Evolutionary conservation across 2,888 invertebrate species (phyloP), one percentile per base, ranked within the genome.

Genomic region (Sericinus montela): DNA sequence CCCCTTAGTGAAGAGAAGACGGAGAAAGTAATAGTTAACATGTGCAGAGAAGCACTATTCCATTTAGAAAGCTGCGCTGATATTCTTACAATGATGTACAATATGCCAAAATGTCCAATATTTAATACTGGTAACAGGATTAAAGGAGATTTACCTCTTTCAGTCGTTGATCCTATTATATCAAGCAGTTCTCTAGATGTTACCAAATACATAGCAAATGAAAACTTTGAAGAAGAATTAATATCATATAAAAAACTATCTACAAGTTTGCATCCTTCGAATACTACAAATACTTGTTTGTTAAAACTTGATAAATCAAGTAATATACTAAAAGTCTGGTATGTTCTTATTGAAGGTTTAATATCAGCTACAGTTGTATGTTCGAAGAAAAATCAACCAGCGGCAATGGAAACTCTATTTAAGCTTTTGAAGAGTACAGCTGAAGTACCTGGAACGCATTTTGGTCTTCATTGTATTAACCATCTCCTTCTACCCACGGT

Each of bases 61-160:
- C 95, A 97, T 67, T 86, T 98, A 25, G 93, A 96, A 69, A 95
- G 93, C 60, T 97, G 97, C 72, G 95, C 95, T 49, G 93, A 94
- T 55, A 97, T 98, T 59, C 83, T 98, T 45, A 94, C 95, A 2
- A 95, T 95, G 80, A 97, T 98, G 97, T 96, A 95, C 77, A 94
- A 93, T 65, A 97, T 98, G 97, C 97, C 97, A 0, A 96, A 96
- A 63, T 97, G 97, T 73, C 98, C 98, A 0, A 94, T 94, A 53
- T 97, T 98, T 70, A 96, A 97, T 75, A 94, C 97, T 10, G 96
- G 97, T 0, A 95, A 97, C 67, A 91, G 94, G 67, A 93, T 95
- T 56, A 94, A 94, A 70, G 93, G 94, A 0, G 94, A 94, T 50
- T 92, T 93, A 42, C 93, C 94, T 2, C 91, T 95, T 1, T 94